phyloP scores from a whole-genome alignment of 2,797 vertebrate species.

The Labeo calbasu region DNA sequence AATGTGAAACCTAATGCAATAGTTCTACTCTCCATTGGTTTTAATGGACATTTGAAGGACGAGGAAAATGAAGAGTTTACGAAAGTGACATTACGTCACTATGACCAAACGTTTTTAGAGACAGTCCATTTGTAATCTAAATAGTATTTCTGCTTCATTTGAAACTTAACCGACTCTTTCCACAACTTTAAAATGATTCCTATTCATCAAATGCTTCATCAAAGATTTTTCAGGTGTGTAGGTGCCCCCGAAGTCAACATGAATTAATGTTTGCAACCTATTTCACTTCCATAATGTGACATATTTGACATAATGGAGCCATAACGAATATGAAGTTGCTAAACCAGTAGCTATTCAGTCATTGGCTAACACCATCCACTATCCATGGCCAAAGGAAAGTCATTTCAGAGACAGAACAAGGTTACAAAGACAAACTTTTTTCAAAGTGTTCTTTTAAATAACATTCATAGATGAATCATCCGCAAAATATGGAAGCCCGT shows the following conservation, averaged over 20 bases:
- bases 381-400: background rate
- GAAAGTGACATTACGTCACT: background rate
- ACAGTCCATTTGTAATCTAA: background rate
- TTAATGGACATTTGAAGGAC: background rate
- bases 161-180: background rate
- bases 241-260: background rate
- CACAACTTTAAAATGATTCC: background rate
- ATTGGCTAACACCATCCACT: background rate
- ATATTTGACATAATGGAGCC: background rate
- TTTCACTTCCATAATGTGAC: background rate
- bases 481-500: too few relatives aligned
- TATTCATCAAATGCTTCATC: constrained; percentile 1
- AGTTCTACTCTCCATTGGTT: background rate
- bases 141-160: background rate
- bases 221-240: background rate
- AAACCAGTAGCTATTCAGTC: background rate
- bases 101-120: background rate
- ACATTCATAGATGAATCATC: background rate
- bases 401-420: background rate
- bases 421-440: background rate
- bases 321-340: background rate
- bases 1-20: background rate
- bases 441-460: background rate
- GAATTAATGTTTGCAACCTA: background rate
- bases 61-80: background rate